Percentiles rank a stretch among this genome's conserved stretches.
These are phyloP conservation scores for Nephrotoma appendiculata DNA, from an alignment of 2,888 invertebrate genomes.

Conservation along the genomic window DNA sequence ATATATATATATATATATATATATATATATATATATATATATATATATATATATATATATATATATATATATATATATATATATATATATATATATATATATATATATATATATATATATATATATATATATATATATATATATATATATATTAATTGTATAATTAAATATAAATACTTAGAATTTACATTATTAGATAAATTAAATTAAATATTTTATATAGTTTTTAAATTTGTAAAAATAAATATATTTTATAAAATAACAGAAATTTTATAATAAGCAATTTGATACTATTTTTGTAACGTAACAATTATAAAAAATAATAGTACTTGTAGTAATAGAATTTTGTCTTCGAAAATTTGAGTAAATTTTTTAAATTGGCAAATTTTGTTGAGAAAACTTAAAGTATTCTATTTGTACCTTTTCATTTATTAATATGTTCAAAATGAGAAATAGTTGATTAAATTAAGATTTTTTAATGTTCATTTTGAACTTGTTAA, in stretches of 20 bases:
- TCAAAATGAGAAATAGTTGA: no score
- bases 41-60: not conserved
- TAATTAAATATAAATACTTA: not conserved
- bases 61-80: not conserved
- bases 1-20: no score
- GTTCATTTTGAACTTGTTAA: no score
- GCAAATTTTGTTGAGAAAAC: not conserved
- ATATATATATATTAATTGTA: not conserved
- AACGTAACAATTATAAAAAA: not conserved
- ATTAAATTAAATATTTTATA: not conserved
- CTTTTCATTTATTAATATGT: no score
- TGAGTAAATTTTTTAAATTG: not conserved
- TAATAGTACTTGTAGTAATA: not conserved
- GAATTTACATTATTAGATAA: not conserved
- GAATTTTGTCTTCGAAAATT: not conserved
- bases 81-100: not conserved
- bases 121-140: not conserved
- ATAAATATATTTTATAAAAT: not conserved
- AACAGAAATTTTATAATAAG: not conserved
- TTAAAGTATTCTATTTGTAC: not conserved
- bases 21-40: not conserved
- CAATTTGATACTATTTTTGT: not conserved
- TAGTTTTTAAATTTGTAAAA: not conserved
- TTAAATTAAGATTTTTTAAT: no score
- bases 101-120: not conserved